Percentiles rank a stretch among this genome's conserved stretches.
These are phyloP conservation scores for Potorous gilbertii DNA, from an alignment of 2,797 vertebrate genomes.

Conservation along the genomic window DNA sequence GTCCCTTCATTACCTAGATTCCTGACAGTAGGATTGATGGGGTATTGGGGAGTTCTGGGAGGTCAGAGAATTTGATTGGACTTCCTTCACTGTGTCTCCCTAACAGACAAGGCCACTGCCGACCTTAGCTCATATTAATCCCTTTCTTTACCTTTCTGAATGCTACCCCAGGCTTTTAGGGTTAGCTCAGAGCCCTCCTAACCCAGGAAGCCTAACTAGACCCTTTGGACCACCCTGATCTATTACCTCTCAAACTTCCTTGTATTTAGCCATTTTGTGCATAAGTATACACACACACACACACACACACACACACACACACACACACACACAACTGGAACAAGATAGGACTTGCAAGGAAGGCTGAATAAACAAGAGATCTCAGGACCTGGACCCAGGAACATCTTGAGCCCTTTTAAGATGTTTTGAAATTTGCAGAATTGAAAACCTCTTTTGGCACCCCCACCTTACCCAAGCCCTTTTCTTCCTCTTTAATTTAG, in stretches of 20 bases:
- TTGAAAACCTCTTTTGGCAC: neutral
- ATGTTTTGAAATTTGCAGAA: neutral
- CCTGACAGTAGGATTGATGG: neutral
- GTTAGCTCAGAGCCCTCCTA: neutral
- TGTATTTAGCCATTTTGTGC: neutral
- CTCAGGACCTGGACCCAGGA: neutral
- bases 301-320: neutral
- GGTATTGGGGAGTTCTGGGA: neutral
- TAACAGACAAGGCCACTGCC: neutral
- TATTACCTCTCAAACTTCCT: neutral
- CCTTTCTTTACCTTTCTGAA: neutral
- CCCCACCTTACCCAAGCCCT: neutral
- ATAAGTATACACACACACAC: neutral
- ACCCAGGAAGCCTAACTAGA: neutral
- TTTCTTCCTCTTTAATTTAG: neutral
- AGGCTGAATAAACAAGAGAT: neutral
- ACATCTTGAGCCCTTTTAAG: neutral
- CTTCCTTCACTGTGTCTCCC: neutral
- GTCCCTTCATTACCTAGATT: neutral
- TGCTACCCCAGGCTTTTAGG: neutral
- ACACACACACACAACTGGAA: neutral
- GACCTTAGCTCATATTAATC: neutral
- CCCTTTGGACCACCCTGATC: neutral
- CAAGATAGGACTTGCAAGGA: neutral
- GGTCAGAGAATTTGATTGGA: neutral